Base-by-base conservation (phyloP, 2,797 vertebrate species). In the Mico argentatus region DNA sequence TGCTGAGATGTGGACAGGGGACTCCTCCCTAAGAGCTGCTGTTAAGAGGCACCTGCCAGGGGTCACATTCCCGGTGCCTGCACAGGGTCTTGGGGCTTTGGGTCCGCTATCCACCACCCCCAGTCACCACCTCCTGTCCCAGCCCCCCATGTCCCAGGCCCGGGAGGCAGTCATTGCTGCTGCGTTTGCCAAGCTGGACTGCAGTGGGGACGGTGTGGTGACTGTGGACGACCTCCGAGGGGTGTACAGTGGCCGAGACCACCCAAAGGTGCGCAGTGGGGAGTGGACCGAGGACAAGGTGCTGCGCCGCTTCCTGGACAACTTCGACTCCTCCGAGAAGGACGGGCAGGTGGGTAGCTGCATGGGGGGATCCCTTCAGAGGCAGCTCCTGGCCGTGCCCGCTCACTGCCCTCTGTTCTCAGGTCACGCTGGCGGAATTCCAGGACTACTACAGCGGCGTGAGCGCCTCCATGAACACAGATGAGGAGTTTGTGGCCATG, bases 381-480 rank as follows among this genome's bases (percentile, higher is more conserved):
- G 52, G 72, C 3, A 4, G 75, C n/a, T 1, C 22, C 52, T 67
- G 61, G 61, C 61, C 3, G 33, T 27, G 57, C 70, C 70, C 70
- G 24, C 24, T 75, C 72, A 75, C 11, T 12, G 72, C n/a, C 3
- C 0, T 30, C 22, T 26, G 39, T n/a, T 52, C 59, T 4, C 92
- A 99, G 99, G 98, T 99, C 87, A 99, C 99, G 0, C 91, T 98
- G 86, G 99, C 98, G 0, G 99, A 99, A 93, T 99, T 99, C 97
- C 92, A 98, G 73, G 98, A 99, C 95, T 99, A 99, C 93, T 99
- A 99, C 98, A 98, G 99, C 0, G 98, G 98, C 2, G 98, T 99
- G 90, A 99, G 99, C 0, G 98, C 98, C 76, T 99, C 99, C 2
- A 77, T 99, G 26, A 98, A 99, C 95, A 98, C 95, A 0, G 99